Evolutionary conservation across 2,797 vertebrate species (phyloP).

Genomic region (Balearica regulorum): DNA sequence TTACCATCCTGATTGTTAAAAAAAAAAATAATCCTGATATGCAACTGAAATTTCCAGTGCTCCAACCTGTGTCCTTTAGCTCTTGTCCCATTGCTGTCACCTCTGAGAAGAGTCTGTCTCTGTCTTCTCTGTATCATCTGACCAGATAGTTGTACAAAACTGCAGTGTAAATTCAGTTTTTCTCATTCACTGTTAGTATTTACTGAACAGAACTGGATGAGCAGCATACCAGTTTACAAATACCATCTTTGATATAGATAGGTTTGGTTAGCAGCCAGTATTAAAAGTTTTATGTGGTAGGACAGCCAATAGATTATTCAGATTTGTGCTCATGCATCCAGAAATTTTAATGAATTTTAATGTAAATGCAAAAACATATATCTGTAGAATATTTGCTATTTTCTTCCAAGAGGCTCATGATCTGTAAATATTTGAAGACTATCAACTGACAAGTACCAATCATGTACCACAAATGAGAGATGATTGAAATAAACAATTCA

Average conservation of each 20-base stretch:
- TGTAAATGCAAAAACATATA: background rate
- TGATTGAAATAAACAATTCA: background rate
- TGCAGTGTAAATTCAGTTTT: background rate
- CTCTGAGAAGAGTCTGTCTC: background rate
- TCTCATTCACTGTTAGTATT: background rate
- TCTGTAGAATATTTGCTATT: background rate
- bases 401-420: background rate
- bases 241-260: background rate
- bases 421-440: background rate
- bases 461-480: background rate
- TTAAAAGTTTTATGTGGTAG: background rate
- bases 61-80: background rate
- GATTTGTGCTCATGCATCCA: background rate
- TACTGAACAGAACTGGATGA: background rate
- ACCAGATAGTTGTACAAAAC: background rate
- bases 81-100: background rate
- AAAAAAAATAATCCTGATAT: background rate
- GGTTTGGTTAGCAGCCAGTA: background rate
- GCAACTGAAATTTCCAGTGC: background rate
- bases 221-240: background rate
- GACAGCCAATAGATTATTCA: background rate
- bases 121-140: background rate
- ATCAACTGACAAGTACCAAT: background rate
- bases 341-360: background rate
- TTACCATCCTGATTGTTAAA: background rate